Evolutionary conservation across 2,113 vertebrate species (phyloP).

Genomic region (Lathamus discolor): DNA sequence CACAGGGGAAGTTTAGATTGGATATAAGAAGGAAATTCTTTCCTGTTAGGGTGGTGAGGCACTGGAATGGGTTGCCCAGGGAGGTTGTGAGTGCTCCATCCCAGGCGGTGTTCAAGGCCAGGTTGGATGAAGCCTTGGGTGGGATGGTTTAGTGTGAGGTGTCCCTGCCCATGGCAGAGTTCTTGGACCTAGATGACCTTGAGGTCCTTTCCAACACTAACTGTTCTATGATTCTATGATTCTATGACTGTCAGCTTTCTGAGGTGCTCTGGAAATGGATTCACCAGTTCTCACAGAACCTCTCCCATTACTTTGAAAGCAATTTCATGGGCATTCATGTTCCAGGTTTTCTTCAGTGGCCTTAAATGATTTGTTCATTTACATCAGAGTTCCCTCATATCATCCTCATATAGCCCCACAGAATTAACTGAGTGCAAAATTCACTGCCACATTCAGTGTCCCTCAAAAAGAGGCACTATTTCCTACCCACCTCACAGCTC

Average conservation of each 20-base stretch:
- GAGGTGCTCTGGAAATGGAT: background rate
- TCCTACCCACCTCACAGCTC: conserved; percentile 27
- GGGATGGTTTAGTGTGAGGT: too few species aligned
- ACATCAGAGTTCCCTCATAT: background rate
- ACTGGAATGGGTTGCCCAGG: too few species aligned
- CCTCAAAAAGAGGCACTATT: background rate
- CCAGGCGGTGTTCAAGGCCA: too few species aligned
- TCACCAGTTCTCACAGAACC: background rate
- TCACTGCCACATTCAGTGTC: background rate
- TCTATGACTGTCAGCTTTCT: background rate
- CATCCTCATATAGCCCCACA: background rate
- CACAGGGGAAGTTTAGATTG: too few species aligned
- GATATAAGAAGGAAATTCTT: too few species aligned
- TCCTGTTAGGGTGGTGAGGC: too few species aligned
- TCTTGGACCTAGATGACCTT: too few species aligned
- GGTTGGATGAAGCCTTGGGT: too few species aligned
- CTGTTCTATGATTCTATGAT: too few species aligned
- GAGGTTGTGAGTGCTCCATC: too few species aligned
- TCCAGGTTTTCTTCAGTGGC: background rate
- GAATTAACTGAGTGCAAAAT: conserved; percentile 30
- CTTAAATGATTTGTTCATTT: conserved; percentile 6
- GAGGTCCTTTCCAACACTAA: too few species aligned
- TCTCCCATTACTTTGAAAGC: background rate
- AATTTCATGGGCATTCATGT: background rate
- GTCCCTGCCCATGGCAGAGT: too few species aligned